Evolutionary conservation across 2,888 invertebrate genomes (phyloP), one percentile per base, ranked within the genome.

Genomic region (Punctoribates punctum): DNA sequence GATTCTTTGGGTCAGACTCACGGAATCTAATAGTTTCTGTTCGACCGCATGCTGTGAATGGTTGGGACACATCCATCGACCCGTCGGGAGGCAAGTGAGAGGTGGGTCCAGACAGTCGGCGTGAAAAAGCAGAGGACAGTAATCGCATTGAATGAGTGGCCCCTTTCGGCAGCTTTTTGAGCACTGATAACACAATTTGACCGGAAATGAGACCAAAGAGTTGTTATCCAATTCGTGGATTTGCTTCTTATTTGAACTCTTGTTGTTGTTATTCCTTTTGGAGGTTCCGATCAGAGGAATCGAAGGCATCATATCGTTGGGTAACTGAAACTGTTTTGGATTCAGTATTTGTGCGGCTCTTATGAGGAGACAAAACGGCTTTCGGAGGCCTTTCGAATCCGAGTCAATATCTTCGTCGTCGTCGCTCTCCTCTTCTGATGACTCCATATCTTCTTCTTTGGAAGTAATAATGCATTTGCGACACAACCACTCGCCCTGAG

Each of bases 11-110:
- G 92, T 90, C n/a, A 92, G 89, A 38, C 93, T 91, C 74, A 90
- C 88, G 0, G 92, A 91, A 78, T 89, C 90, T 76, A 96, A 87
- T 79, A 94, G 84, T 83, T 91, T 90, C 82, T 90, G 88, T 83
- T 95, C 94, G 82, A 96, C 87, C 79, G 90, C 90, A 81, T 95
- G 93, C 84, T 98, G 94, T 0, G 92, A 91, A 84, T 98, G 98
- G 84, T 94, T 93, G 0, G 97, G 97, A 83, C 98, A 98, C 95
- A 97, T 96, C 97, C 97, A 98, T 38, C 92, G 87, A 0, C 92
- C 93, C 2, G 90, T 89, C 0, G 97, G 97, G 78, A 93, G 86
- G 0, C 91, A 89, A 0, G 94, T 92, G 75, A 98, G 85, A 0
- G 97, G 97, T 0, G 97, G 96, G 83, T 95, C 91, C 78, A 97